Evolutionary conservation across 30 jellyfish, hydroid and myxozoan species (phyloP), one percentile per base, ranked within the genome.

Genomic region (Turritopsis dohrnii): DNA sequence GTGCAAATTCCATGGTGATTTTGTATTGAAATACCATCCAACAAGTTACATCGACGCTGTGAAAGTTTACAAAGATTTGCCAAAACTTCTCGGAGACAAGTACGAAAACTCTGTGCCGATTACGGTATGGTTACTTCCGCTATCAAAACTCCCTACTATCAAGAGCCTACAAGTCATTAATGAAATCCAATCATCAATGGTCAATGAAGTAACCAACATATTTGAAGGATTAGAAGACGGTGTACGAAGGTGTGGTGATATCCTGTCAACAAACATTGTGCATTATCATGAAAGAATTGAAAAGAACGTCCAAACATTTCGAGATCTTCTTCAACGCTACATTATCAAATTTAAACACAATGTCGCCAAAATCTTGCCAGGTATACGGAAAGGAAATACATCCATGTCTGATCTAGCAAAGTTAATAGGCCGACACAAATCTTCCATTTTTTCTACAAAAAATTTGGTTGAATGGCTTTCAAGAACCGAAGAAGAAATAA

Each of bases 1-100:
- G 28, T 66, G 76, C 76, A 66, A 66, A 66, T 66, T 66, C 17
- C 76, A 66, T 66, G 76, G 76, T 17, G 76, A 66, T 66, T 66
- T 66, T 66, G 76, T 66, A 1, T 17, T 66, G 8, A 66, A 25
- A 17, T n/a, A 66, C 29, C 76, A 66, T 25, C 76, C 76, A n/a
- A 25, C 29, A 8, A 66, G 29, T 25, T 66, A 66, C 17, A 22
- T n/a, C 28, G 76, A 66, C 8, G 76, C 76, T 25, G 29, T 66
- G 16, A 66, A 66, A 3, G 76, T 66, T 1, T 41, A 41, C 60
- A 41, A 41, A 13, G 60, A 41, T 13, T 13, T 41, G 60, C 76
- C 76, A 66, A 25, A 66, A 66, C 76, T 66, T 66, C 76, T 66
- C 17, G 76, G 76, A n/a, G 29, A n/a, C 5, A 66, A 66, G 9